A percentile compares a stretch with the other conserved stretches of the same genome.
These are phyloP conservation scores for Leuciscus idus DNA, from an alignment of 2,113 vertebrate genomes.

Conservation along the genomic window DNA sequence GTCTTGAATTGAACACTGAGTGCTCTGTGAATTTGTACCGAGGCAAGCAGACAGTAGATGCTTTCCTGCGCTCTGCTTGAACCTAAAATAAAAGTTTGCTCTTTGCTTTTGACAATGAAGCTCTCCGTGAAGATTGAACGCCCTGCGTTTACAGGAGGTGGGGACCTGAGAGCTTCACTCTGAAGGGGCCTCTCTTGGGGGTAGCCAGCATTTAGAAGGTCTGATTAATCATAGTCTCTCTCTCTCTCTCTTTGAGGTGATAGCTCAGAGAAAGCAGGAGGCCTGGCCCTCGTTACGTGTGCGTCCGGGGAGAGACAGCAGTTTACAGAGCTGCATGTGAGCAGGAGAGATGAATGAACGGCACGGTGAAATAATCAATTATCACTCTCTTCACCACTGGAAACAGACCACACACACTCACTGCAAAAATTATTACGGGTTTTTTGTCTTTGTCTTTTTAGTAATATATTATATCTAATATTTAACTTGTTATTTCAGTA, in stretches of 20 bases:
- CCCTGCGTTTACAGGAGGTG: constrained; percentile 40
- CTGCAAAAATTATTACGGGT: neutral
- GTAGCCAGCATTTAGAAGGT: constrained; percentile 54
- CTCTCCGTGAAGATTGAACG: constrained; percentile 51
- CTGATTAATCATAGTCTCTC: constrained; percentile 59
- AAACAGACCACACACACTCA: constrained; percentile 26
- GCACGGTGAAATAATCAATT: constrained; percentile 47
- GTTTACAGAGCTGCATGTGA: constrained; percentile 46
- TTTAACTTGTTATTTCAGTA: neutral
- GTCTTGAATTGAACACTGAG: constrained; percentile 23
- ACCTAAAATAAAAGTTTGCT: constrained; percentile 17
- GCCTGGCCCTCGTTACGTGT: constrained; percentile 47
- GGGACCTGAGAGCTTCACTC: constrained; percentile 49
- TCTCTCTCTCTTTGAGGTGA: constrained; percentile 45
- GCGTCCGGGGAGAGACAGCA: constrained; percentile 34
- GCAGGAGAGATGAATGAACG: constrained; percentile 51
- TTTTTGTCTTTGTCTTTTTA: neutral
- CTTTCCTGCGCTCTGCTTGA: constrained; percentile 24
- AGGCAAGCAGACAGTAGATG: constrained; percentile 31
- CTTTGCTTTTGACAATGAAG: constrained; percentile 47
- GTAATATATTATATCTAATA: neutral
- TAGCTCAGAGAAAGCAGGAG: constrained; percentile 47
- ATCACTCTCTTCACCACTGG: constrained; percentile 43
- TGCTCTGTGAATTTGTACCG: constrained; percentile 1
- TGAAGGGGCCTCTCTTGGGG: constrained; percentile 48